These are phyloP conservation scores for Neostethus bicornis DNA, from an alignment of 2,797 vertebrate genomes.

Conservation along the genomic window DNA sequence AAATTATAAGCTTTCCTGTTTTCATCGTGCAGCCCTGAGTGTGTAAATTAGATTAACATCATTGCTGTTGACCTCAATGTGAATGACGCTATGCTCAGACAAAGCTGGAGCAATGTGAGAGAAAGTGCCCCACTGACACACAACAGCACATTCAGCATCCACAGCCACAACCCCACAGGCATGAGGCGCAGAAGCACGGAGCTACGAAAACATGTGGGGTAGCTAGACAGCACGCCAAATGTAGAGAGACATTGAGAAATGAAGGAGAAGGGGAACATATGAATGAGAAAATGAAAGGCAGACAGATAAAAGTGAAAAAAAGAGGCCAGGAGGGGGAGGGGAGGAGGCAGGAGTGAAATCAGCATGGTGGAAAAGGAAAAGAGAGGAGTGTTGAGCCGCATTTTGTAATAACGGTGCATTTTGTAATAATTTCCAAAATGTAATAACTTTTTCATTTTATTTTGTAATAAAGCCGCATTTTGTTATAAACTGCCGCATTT, in stretches of 20 bases:
- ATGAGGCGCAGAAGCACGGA: slow-evolving; percentile 28
- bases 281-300: slow-evolving; percentile 35
- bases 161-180: slow-evolving; percentile 64
- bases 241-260: slow-evolving; percentile 19
- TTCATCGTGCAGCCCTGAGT: slow-evolving; percentile 34
- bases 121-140: slow-evolving; percentile 76
- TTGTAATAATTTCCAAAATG: no score
- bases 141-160: slow-evolving; percentile 62
- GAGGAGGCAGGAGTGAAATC: slow-evolving; percentile 42
- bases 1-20: slow-evolving; percentile 42
- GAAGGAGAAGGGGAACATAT: slow-evolving; percentile 20
- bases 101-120: slow-evolving; percentile 52
- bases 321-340: slow-evolving; percentile 49
- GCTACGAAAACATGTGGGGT: slow-evolving; percentile 42
- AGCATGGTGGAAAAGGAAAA: slow-evolving; percentile 29
- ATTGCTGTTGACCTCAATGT: slow-evolving; percentile 68
- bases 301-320: slow-evolving; percentile 47
- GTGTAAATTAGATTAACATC: slow-evolving; percentile 70
- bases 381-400: no score
- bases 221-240: slow-evolving; percentile 17
- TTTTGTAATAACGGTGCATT: no score
- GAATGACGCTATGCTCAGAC: slow-evolving; percentile 51
- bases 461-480: no score
- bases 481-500: no score
- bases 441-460: no score